Percentiles rank a stretch among this genome's conserved stretches.
Conservation (phyloP, 2,888 invertebrate genomes). For the Auanema freiburgensis region DNA sequence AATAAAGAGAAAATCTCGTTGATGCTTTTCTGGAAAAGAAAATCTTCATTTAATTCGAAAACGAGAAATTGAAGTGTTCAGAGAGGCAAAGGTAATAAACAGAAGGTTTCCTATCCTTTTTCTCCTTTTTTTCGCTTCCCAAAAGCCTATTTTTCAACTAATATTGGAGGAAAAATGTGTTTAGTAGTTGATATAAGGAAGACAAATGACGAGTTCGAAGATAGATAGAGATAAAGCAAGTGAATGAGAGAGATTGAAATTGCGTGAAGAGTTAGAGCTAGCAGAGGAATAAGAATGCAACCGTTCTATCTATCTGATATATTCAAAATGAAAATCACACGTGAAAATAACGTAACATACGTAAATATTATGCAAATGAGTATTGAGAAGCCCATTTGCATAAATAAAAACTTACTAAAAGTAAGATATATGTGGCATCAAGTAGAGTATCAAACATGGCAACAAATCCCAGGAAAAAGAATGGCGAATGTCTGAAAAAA, state of each 20-base stretch:
- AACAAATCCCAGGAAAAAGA: slow-evolving; percentile 63
- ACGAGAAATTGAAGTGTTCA: too few species aligned
- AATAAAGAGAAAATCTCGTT: too few species aligned
- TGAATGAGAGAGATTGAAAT: background rate
- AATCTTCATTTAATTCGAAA: too few species aligned
- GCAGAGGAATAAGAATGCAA: background rate
- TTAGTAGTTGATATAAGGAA: background rate
- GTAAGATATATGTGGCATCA: slow-evolving; percentile 55
- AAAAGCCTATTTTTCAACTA: too few species aligned
- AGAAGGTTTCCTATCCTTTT: too few species aligned
- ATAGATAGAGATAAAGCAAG: background rate
- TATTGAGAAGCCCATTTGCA: slow-evolving; percentile 8
- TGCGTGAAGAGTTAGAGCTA: background rate
- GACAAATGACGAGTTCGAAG: background rate
- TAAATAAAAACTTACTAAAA: slow-evolving; percentile 43
- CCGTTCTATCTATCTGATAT: too few species aligned
- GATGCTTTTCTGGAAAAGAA: too few species aligned
- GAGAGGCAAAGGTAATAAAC: too few species aligned
- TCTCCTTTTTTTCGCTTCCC: too few species aligned
- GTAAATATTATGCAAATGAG: slow-evolving; percentile 16
- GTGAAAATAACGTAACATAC: too few species aligned
- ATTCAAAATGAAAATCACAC: too few species aligned
- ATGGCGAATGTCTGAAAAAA: slow-evolving; percentile 60
- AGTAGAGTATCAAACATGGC: slow-evolving; percentile 61
- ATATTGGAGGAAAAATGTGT: background rate